Evolutionary conservation across 2,797 vertebrate species (phyloP).

Genomic region (Pseudocheirus occidentalis): DNA sequence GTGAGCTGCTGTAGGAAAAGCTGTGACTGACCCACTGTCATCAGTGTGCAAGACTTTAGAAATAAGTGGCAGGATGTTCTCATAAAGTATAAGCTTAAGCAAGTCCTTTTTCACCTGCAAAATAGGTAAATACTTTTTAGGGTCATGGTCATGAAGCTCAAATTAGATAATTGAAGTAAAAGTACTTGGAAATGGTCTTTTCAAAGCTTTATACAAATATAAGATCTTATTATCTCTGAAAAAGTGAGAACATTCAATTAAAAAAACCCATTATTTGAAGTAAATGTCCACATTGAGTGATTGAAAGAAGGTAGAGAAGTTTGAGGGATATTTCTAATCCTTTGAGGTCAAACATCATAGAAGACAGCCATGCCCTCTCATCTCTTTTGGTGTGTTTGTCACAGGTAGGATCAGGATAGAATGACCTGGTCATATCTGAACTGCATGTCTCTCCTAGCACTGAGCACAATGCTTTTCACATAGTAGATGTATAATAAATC

Average conservation of each 20-base stretch:
- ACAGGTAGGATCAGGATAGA: not conserved
- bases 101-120: not conserved
- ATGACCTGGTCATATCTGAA: not conserved
- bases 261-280: not conserved
- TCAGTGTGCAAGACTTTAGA: constrained; percentile 24
- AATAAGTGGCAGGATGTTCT: constrained; percentile 30
- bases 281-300: not conserved
- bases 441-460: not conserved
- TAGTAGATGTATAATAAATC: not conserved
- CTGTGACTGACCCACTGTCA: constrained; percentile 37
- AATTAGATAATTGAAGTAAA: not conserved
- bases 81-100: no score
- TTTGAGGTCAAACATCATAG: not conserved
- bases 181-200: not conserved
- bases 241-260: not conserved
- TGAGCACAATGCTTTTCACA: not conserved
- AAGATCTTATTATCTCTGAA: constrained; percentile 11
- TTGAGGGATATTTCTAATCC: not conserved
- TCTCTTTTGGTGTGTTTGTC: not conserved
- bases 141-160: not conserved
- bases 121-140: not conserved
- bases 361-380: not conserved
- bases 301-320: not conserved
- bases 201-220: not conserved
- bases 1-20: constrained; percentile 1